A percentile compares a stretch with the other conserved stretches of the same genome.
These are phyloP conservation scores for Heterodera carotae DNA, from an alignment of 1,140 invertebrate species.

Conservation along the genomic window DNA sequence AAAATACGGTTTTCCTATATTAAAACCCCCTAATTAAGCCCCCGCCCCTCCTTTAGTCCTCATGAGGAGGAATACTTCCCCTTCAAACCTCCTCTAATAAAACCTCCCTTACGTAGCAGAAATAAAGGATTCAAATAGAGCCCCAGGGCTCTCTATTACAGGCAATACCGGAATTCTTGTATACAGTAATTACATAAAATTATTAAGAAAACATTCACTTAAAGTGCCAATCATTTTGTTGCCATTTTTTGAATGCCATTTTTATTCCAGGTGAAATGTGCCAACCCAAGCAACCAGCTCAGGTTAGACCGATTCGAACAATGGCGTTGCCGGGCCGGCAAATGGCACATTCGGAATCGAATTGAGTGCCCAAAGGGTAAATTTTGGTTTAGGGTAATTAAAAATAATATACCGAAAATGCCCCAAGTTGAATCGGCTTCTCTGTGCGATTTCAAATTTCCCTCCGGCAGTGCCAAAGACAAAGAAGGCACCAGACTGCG, in stretches of 20 bases:
- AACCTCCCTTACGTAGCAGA: no score
- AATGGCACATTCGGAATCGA: slow-evolving; percentile 47
- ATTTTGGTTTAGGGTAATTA: no score
- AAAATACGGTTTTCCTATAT: no score
- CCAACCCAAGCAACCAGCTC: slow-evolving; percentile 26
- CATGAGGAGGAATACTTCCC: no score
- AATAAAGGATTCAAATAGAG: no score
- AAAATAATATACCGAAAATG: neutral
- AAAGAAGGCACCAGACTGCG: slow-evolving; percentile 37
- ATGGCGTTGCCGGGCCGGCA: slow-evolving; percentile 46
- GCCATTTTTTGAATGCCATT: neutral
- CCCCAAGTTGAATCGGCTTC: neutral
- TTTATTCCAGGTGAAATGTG: slow-evolving; percentile 43
- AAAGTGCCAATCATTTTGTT: no score
- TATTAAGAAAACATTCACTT: neutral
- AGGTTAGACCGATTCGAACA: slow-evolving; percentile 40
- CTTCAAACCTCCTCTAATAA: no score
- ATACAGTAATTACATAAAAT: no score
- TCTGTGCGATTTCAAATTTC: slow-evolving; percentile 40
- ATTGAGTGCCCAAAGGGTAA: slow-evolving; percentile 46
- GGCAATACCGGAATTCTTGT: no score
- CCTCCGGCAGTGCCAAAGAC: slow-evolving; percentile 4
- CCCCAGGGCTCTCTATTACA: no score
- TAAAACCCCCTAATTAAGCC: no score
- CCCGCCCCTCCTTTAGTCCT: no score